phyloP scores from a whole-genome alignment of 2,888 invertebrate species.

The Asteroscopus sphinx region DNA sequence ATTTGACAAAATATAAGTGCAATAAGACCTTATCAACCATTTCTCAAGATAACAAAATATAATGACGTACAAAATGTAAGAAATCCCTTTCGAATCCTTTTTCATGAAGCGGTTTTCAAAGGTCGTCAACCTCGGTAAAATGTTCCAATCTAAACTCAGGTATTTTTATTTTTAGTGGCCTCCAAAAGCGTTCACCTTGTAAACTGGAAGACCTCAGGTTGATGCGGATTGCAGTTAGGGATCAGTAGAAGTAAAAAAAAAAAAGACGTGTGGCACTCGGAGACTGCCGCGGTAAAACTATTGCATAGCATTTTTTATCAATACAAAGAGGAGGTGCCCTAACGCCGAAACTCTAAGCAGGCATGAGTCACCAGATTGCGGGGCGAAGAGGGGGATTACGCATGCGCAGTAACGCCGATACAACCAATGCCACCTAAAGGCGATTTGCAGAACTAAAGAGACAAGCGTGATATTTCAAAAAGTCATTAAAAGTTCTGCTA shows the following conservation, averaged over 20 bases:
- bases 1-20: not conserved
- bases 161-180: slow-evolving; percentile 59
- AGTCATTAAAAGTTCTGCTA: no score
- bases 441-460: no score
- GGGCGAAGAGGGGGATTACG: no score
- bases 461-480: no score
- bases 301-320: no score
- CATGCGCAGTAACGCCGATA: no score
- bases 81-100: slow-evolving; percentile 38
- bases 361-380: no score
- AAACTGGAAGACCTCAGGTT: slow-evolving; percentile 69
- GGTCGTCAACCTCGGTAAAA: slow-evolving; percentile 62
- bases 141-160: slow-evolving; percentile 57
- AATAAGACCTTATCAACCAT: slow-evolving; percentile 1
- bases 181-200: slow-evolving; percentile 66
- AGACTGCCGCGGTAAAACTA: no score
- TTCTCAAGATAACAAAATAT: slow-evolving; percentile 11
- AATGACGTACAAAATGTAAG: not conserved
- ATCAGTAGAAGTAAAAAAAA: slow-evolving; percentile 5
- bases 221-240: slow-evolving; percentile 42
- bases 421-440: no score
- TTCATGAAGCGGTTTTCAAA: slow-evolving; percentile 38
- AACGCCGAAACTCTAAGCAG: no score
- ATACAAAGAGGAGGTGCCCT: no score
- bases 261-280: no score